Conservation (phyloP, 2,888 invertebrate species). For the Yponomeuta malinellus region DNA sequence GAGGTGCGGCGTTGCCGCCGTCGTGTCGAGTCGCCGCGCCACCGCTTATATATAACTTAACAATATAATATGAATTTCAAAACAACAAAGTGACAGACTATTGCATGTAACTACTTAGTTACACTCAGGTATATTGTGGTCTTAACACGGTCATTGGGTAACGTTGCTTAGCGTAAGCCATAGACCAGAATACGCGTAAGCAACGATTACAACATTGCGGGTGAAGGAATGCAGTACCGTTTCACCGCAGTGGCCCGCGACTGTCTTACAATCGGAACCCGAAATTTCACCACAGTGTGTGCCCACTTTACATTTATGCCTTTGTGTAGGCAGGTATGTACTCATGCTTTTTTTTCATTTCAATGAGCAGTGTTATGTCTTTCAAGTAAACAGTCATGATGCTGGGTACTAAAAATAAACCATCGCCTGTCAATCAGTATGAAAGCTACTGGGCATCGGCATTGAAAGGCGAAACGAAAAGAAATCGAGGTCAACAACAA, state of each 20-base stretch:
- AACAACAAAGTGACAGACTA: slow-evolving; percentile 8
- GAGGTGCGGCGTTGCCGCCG: neutral
- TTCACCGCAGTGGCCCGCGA: slow-evolving; percentile 39
- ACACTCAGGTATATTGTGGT: slow-evolving; percentile 11
- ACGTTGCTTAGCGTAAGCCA: slow-evolving; percentile 45
- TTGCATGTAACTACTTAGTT: neutral
- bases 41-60: neutral
- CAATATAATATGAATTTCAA: neutral
- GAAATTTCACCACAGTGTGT: neutral
- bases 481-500: slow-evolving; percentile 72
- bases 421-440: neutral
- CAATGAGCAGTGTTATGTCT: too few species aligned
- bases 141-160: slow-evolving; percentile 57
- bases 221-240: slow-evolving; percentile 59
- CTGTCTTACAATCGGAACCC: slow-evolving; percentile 5
- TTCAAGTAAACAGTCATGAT: too few species aligned
- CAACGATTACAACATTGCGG: slow-evolving; percentile 59
- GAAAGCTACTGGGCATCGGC: slow-evolving; percentile 40
- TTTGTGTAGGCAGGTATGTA: too few species aligned
- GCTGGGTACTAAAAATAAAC: neutral
- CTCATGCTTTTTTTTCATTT: too few species aligned
- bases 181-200: slow-evolving; percentile 27
- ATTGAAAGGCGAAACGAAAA: slow-evolving; percentile 71
- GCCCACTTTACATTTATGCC: slow-evolving; percentile 9
- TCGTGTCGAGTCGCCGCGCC: neutral